Evolutionary conservation across 2,888 invertebrate genomes (phyloP).

Genomic region (Chesias legatella): DNA sequence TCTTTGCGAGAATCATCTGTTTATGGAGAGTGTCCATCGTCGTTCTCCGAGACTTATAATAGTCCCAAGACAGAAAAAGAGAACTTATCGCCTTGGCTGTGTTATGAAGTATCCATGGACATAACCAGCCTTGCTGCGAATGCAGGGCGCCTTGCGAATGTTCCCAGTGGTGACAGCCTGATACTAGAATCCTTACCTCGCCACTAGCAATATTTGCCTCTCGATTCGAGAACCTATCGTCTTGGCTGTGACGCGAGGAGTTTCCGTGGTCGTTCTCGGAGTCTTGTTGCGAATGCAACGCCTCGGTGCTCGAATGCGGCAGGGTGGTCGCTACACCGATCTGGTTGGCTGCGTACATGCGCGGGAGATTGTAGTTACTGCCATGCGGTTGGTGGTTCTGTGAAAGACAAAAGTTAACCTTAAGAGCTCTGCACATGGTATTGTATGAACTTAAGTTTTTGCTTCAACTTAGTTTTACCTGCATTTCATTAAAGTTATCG

Average conservation of each 20-base stretch:
- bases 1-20: too few species aligned
- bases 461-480: too few species aligned
- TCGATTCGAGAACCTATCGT: slow-evolving; percentile 54
- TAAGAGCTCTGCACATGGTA: background rate
- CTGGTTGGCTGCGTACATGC: slow-evolving; percentile 72
- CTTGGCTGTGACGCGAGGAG: slow-evolving; percentile 51
- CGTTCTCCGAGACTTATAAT: too few species aligned
- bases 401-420: slow-evolving; percentile 16
- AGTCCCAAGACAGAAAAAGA: too few species aligned
- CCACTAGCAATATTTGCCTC: slow-evolving; percentile 48
- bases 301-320: slow-evolving; percentile 58
- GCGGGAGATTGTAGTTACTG: slow-evolving; percentile 55
- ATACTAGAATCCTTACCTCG: slow-evolving; percentile 41
- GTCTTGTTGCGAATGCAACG: slow-evolving; percentile 41
- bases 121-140: too few species aligned
- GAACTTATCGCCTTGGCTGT: too few species aligned
- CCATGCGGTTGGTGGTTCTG: slow-evolving; percentile 52
- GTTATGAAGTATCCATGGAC: too few species aligned
- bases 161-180: too few species aligned
- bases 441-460: too few species aligned
- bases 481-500: slow-evolving; percentile 57
- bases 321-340: slow-evolving; percentile 74
- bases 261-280: slow-evolving; percentile 49
- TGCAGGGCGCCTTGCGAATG: too few species aligned
- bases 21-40: too few species aligned